Percentiles rank a stretch among this genome's conserved stretches.
These are phyloP conservation scores for Platynereis dumerilii DNA, from an alignment of 2,888 invertebrate species.

Conservation along the genomic window DNA sequence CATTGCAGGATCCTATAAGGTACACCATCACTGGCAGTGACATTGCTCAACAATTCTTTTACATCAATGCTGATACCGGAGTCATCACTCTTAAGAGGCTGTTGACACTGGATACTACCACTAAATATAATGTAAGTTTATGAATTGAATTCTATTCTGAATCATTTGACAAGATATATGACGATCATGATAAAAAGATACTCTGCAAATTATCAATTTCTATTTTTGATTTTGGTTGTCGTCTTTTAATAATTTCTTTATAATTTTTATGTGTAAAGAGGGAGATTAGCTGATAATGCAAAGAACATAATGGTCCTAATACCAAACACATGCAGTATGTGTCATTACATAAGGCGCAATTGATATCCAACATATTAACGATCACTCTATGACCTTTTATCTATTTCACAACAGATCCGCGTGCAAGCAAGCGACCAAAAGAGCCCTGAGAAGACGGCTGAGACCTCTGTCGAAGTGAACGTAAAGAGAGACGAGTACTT, in stretches of 20 bases:
- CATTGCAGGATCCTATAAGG: constrained; percentile 40
- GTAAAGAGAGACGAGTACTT: constrained; percentile 45
- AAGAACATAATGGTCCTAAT: too few species aligned
- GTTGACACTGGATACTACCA: constrained; percentile 41
- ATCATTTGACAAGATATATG: too few species aligned
- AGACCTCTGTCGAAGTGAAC: constrained; percentile 43
- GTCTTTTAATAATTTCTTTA: too few species aligned
- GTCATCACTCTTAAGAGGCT: constrained; percentile 43
- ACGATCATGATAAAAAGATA: too few species aligned
- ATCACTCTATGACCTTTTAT: too few species aligned
- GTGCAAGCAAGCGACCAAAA: constrained; percentile 45
- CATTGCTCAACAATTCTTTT: constrained; percentile 47
- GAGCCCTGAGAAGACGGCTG: constrained; percentile 41
- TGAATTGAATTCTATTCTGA: background rate
- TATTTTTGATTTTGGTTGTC: too few species aligned
- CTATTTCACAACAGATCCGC: constrained; percentile 26
- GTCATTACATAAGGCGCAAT: too few species aligned
- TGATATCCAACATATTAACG: too few species aligned
- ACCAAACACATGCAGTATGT: too few species aligned
- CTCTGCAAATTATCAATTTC: too few species aligned
- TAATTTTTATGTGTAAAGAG: too few species aligned
- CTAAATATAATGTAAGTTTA: constrained; percentile 43
- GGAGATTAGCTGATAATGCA: too few species aligned
- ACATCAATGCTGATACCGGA: constrained; percentile 48
- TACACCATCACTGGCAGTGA: constrained; percentile 48